These are phyloP conservation scores for Chesias legatella DNA, from an alignment of 2,888 invertebrate genomes.

Conservation along the genomic window DNA sequence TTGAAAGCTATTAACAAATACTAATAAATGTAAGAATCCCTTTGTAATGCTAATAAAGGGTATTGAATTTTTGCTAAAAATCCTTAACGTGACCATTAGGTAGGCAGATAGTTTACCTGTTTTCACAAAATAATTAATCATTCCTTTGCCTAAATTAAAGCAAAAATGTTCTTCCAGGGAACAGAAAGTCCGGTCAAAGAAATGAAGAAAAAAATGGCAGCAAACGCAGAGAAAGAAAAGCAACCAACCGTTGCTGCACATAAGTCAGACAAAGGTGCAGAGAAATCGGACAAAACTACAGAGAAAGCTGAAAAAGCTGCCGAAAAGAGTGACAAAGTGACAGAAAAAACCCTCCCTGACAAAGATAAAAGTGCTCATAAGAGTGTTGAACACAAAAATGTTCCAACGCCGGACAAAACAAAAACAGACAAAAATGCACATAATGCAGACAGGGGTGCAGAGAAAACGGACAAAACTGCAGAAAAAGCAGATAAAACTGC, in stretches of 20 bases:
- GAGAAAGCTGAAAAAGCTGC: constrained; percentile 37
- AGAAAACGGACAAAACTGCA: constrained; percentile 24
- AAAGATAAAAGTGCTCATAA: constrained; percentile 35
- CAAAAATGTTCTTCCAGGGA: constrained; percentile 11
- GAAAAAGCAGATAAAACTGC: constrained; percentile 13
- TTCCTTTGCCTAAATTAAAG: not conserved
- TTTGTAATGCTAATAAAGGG: too few species aligned
- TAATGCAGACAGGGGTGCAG: constrained; percentile 22
- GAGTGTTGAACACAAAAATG: constrained; percentile 27
- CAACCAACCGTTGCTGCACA: too few species aligned
- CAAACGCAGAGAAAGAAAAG: constrained; percentile 67
- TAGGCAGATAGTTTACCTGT: too few species aligned
- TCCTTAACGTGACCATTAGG: too few species aligned
- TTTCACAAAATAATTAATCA: not conserved
- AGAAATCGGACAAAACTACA: constrained; percentile 35
- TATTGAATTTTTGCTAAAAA: too few species aligned
- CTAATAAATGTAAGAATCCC: too few species aligned
- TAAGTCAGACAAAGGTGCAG: too few species aligned
- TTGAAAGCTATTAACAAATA: too few species aligned
- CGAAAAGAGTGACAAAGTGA: constrained; percentile 36
- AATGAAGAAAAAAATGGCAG: constrained; percentile 72
- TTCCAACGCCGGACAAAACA: constrained; percentile 26
- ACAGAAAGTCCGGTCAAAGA: constrained; percentile 66
- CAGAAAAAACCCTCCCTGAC: constrained; percentile 31
- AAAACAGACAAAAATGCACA: constrained; percentile 32